Percentiles rank a stretch among this genome's conserved stretches.
These are phyloP conservation scores for Hyperoodon ampullatus DNA, from an alignment of 2,113 vertebrate genomes.

Conservation along the genomic window DNA sequence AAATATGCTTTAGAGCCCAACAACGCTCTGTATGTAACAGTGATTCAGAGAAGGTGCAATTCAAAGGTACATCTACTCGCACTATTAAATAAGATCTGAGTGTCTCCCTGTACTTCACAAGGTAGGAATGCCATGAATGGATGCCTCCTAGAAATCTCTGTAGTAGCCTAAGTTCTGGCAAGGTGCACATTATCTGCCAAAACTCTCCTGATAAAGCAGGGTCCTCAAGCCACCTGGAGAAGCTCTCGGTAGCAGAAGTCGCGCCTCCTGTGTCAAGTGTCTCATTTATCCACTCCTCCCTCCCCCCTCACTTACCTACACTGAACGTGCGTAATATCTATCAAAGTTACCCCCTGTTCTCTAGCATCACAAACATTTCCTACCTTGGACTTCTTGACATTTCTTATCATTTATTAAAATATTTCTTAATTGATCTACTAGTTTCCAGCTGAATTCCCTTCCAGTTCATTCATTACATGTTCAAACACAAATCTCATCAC, in stretches of 20 bases:
- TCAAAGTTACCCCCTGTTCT: neutral
- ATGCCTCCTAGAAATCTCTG: neutral
- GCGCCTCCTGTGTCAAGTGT: neutral
- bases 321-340: neutral
- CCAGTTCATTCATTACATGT: neutral
- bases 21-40: neutral
- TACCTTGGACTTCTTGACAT: neutral
- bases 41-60: neutral
- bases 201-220: neutral
- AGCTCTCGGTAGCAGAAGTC: neutral
- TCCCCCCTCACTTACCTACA: neutral
- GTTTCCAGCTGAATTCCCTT: neutral
- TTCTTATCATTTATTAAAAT: neutral
- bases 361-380: neutral
- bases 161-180: neutral
- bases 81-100: neutral
- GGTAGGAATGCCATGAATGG: neutral
- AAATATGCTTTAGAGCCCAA: neutral
- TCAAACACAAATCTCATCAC: slow-evolving; percentile 1
- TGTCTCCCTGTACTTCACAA: neutral
- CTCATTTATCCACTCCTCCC: neutral
- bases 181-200: neutral
- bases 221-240: neutral
- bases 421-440: neutral
- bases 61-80: neutral